Evolutionary conservation across 1,140 invertebrate species (phyloP).

Genomic region (Limonius californicus): DNA sequence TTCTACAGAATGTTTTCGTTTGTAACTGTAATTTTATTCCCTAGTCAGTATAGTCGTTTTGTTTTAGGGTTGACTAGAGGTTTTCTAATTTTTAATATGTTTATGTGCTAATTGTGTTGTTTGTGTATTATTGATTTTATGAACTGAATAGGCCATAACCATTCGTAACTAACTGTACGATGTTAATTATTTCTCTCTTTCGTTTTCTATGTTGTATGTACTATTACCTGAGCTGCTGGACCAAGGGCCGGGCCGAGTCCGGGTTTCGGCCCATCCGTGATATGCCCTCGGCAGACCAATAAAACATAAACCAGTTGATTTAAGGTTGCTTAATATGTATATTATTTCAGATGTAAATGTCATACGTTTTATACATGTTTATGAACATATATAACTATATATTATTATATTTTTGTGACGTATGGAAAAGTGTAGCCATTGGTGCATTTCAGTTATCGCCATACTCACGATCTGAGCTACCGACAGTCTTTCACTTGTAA

Average conservation of each 20-base stretch:
- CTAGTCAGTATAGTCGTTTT: constrained; percentile 46
- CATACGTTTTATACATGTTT: constrained; percentile 45
- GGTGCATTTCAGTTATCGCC: constrained; percentile 12
- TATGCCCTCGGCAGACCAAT: constrained; percentile 30
- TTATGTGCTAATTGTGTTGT: constrained; percentile 22
- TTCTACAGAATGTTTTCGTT: constrained; percentile 44
- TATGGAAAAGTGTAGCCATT: constrained; percentile 36
- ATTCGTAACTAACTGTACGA: constrained; percentile 1
- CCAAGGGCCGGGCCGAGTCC: constrained; percentile 27
- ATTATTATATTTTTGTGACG: constrained; percentile 46
- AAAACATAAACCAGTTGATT: constrained; percentile 10
- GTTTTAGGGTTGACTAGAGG: constrained; percentile 44
- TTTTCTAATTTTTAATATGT: constrained; percentile 30
- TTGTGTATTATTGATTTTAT: constrained; percentile 20
- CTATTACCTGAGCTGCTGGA: constrained; percentile 32
- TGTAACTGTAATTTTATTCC: constrained; percentile 37
- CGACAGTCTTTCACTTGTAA: constrained; percentile 46
- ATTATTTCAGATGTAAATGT: constrained; percentile 43
- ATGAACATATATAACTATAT: constrained; percentile 43
- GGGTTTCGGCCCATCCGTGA: constrained; percentile 25
- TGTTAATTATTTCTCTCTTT: neutral
- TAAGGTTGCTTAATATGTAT: constrained; percentile 30
- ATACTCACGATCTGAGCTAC: constrained; percentile 44
- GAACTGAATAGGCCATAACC: constrained; percentile 4
- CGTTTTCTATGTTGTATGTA: constrained; percentile 16